phyloP scores from a whole-genome alignment of 2,797 vertebrate genomes.

The Acanthurus leucopareius region DNA sequence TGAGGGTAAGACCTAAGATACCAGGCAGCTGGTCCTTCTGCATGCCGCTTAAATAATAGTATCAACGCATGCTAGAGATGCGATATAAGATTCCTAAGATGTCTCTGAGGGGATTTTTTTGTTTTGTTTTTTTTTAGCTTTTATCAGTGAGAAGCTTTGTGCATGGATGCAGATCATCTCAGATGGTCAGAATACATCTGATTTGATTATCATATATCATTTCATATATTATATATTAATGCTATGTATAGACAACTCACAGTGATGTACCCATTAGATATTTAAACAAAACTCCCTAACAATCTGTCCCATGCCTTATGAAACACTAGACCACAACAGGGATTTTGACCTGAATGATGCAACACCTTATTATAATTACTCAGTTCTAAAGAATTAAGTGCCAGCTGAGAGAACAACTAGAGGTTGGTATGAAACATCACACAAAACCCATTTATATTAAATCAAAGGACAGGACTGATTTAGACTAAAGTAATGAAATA shows the following conservation, averaged over 20 bases:
- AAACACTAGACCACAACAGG: constrained; percentile 8
- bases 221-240: constrained; percentile 70
- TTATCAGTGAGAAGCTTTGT: constrained; percentile 72
- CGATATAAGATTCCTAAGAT: constrained; percentile 83
- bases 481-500: constrained; percentile 8
- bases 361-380: constrained; percentile 37
- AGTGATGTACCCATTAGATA: constrained; percentile 31
- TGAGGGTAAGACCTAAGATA: constrained; percentile 97
- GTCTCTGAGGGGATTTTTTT: constrained; percentile 22
- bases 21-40: constrained; percentile 92
- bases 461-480: constrained; percentile 25
- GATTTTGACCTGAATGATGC: constrained; percentile 51
- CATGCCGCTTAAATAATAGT: constrained; percentile 89
- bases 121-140: constrained; percentile 35
- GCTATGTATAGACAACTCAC: constrained; percentile 48
- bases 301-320: constrained; percentile 8
- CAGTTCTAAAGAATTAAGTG: constrained; percentile 36
- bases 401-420: constrained; percentile 63
- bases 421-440: constrained; percentile 70
- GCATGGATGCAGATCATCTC: constrained; percentile 83
- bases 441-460: constrained; percentile 34
- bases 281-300: constrained; percentile 30
- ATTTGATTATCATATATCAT: constrained; percentile 82
- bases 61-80: constrained; percentile 82
- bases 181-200: constrained; percentile 89